Evolutionary conservation across 2,888 invertebrate genomes (phyloP).

Genomic region (Amphipoea lucens): DNA sequence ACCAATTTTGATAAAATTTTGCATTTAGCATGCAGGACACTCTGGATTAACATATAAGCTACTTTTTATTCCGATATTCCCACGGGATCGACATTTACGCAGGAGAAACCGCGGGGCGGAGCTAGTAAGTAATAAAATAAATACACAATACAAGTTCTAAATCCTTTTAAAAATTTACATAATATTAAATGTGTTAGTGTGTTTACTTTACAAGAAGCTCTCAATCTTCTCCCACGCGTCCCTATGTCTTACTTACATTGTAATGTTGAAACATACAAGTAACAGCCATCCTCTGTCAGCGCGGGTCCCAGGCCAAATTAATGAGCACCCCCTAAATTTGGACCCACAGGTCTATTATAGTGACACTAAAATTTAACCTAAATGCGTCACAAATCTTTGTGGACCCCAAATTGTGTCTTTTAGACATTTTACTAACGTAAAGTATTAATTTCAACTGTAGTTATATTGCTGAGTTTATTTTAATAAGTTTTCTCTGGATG

Average conservation of each 20-base stretch:
- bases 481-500: neutral
- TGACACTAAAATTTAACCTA: slow-evolving; percentile 58
- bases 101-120: too few species aligned
- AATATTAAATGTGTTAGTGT: neutral
- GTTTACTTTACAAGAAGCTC: slow-evolving; percentile 5
- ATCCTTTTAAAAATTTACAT: too few species aligned
- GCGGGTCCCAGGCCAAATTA: slow-evolving; percentile 55
- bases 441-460: slow-evolving; percentile 45
- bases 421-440: slow-evolving; percentile 42
- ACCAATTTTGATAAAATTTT: too few species aligned
- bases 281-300: slow-evolving; percentile 37
- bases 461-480: slow-evolving; percentile 21
- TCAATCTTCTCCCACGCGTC: slow-evolving; percentile 34
- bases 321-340: slow-evolving; percentile 59
- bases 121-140: too few species aligned
- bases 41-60: too few species aligned
- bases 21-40: too few species aligned
- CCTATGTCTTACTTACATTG: slow-evolving; percentile 26
- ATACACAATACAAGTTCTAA: too few species aligned
- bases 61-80: too few species aligned
- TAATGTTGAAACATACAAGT: slow-evolving; percentile 41
- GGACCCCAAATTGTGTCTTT: slow-evolving; percentile 52
- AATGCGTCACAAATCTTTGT: slow-evolving; percentile 62
- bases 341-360: slow-evolving; percentile 58
- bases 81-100: too few species aligned